Conservation (phyloP, 2,113 vertebrate genomes). For the Sebastes schlegelii region DNA sequence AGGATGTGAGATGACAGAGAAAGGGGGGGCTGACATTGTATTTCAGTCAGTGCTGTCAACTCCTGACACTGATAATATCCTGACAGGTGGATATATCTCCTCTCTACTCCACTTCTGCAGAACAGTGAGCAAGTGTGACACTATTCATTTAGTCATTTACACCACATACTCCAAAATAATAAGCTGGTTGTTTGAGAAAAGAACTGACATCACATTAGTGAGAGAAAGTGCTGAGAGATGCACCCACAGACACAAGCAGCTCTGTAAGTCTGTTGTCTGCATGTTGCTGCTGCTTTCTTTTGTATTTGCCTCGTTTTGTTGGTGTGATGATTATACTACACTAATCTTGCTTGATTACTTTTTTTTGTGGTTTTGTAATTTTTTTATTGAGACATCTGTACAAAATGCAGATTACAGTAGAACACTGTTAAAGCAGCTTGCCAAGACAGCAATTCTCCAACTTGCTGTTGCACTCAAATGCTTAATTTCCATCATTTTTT, state of each 20-base stretch:
- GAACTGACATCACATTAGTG: not conserved
- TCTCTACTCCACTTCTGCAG: not conserved
- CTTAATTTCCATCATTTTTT: not conserved
- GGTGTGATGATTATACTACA: not conserved
- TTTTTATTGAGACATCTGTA: not conserved
- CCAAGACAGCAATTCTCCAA: not conserved
- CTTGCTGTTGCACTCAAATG: not conserved
- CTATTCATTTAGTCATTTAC: not conserved
- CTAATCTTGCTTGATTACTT: not conserved
- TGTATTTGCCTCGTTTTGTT: not conserved
- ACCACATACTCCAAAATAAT: not conserved
- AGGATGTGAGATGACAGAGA: constrained; percentile 32
- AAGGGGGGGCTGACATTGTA: constrained; percentile 51
- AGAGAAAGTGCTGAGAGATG: not conserved
- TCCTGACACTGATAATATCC: constrained; percentile 39
- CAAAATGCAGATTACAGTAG: not conserved
- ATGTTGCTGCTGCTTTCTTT: not conserved
- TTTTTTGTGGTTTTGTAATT: not conserved
- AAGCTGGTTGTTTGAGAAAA: not conserved
- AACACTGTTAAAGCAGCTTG: not conserved
- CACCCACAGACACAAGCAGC: not conserved
- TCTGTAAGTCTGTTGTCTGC: not conserved
- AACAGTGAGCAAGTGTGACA: not conserved
- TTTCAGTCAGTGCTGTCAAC: constrained; percentile 58
- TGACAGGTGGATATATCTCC: constrained; percentile 18